These are phyloP conservation scores for Emydoidea blandingii DNA, from an alignment of 2,797 vertebrate genomes.

Conservation along the genomic window DNA sequence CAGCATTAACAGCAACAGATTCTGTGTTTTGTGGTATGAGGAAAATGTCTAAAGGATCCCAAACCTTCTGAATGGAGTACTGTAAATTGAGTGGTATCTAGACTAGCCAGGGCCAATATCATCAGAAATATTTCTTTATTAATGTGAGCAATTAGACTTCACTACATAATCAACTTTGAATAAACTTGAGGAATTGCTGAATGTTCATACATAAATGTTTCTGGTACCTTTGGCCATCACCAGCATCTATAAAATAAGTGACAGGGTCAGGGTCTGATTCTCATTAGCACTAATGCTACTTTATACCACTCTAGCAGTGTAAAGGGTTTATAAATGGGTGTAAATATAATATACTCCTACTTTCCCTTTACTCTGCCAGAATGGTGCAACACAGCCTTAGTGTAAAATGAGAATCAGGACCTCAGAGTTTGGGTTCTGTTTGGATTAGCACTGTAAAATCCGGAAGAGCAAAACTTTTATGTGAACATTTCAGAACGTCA, in stretches of 20 bases:
- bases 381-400: background rate
- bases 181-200: background rate
- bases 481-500: background rate
- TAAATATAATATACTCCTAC: background rate
- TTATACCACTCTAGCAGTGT: background rate
- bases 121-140: slow-evolving; percentile 6
- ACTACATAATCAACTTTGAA: background rate
- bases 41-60: slow-evolving; percentile 13
- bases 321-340: background rate
- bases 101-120: background rate
- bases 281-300: background rate
- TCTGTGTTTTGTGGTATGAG: background rate
- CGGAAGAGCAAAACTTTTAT: background rate
- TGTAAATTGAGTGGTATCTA: slow-evolving; percentile 21
- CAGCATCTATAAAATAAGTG: background rate
- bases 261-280: background rate
- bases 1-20: background rate
- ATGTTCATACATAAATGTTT: background rate
- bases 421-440: background rate
- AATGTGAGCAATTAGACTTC: slow-evolving; percentile 19
- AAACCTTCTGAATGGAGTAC: slow-evolving; percentile 25
- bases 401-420: slow-evolving; percentile 36
- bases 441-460: background rate
- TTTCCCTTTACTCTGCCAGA: background rate
- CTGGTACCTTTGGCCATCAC: background rate